A percentile compares a stretch with the other conserved stretches of the same genome.
Evolutionary conservation across 2,888 invertebrate genomes (phyloP).

Genomic region (Nephrotoma flavescens): DNA sequence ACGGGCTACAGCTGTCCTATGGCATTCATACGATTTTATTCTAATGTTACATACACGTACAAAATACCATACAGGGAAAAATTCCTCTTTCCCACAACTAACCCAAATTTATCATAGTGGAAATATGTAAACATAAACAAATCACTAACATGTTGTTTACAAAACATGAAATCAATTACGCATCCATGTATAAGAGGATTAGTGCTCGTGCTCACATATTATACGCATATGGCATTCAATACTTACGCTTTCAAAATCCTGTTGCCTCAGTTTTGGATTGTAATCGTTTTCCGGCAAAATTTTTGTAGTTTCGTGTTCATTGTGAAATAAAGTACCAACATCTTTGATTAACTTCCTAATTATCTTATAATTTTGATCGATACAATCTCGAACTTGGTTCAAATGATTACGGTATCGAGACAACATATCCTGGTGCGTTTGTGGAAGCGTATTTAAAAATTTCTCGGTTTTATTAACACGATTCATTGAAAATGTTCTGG

Average conservation of each 20-base stretch:
- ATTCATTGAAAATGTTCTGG: slow-evolving; percentile 58
- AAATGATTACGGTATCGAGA: slow-evolving; percentile 63
- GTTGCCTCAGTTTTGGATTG: slow-evolving; percentile 22
- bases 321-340: slow-evolving; percentile 37
- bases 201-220: not conserved
- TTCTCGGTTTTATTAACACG: slow-evolving; percentile 62
- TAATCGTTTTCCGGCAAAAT: slow-evolving; percentile 18
- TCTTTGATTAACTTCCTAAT: slow-evolving; percentile 36
- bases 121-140: not conserved
- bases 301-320: not conserved
- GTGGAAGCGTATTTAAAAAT: slow-evolving; percentile 56
- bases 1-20: too few species aligned
- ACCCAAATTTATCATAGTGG: not conserved
- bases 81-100: too few species aligned
- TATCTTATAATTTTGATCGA: slow-evolving; percentile 44
- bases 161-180: not conserved
- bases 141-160: not conserved
- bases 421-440: slow-evolving; percentile 59
- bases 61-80: too few species aligned
- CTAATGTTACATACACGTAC: too few species aligned
- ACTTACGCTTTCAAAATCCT: slow-evolving; percentile 30
- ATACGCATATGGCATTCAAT: not conserved
- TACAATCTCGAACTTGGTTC: slow-evolving; percentile 55
- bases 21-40: too few species aligned
- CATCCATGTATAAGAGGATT: not conserved